Evolutionary conservation across 2,888 invertebrate species (phyloP), one percentile per base, ranked within the genome.

Genomic region (Apotomis betuletana): DNA sequence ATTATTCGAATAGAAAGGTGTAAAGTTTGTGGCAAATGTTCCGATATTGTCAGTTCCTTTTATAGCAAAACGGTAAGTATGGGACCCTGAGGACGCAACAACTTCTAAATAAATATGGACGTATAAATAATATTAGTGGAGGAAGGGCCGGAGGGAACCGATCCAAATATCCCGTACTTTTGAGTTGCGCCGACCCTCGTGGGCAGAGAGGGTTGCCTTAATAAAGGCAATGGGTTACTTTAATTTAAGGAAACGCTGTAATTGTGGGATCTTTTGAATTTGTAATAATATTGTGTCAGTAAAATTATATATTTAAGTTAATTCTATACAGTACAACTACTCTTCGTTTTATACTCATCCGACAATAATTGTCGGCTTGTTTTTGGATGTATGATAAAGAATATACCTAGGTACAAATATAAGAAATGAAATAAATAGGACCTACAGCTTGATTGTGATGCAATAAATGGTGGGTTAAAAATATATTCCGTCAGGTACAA

Each of bases 61-160:
- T 79, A 81, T 80, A 78, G 78, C 75, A 81, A 84, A 84, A 75
- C 75, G 76, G 79, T 80, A 82, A 79, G 79, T 80, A 85, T 80
- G 83, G 81, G 82, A 77, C 88, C 81, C 82, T 8, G 12, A 87
- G 85, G 88, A 85, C 73, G 81, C 81, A 79, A 81, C 83, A 84
- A 86, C 85, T 87, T 86, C 80, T 78, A 83, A 83, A 87, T 83
- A 85, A 85, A 86, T 86, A 85, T 83, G 79, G 75, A 79, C 76
- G 69, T 78, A 85, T 85, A 85, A 85, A 85, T 86, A 83, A 82
- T 81, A 80, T 78, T 74, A 74, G 72, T 67, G 69, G 62, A 54
- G 65, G 69, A 44, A 78, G 74, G 71, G 73, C 77, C 80, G 78
- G 70, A 70, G 80, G 81, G 81, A 77, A 73, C 74, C 65, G 74